Base-by-base conservation (phyloP, 1,140 invertebrate species). In the Copidosoma floridanum region DNA sequence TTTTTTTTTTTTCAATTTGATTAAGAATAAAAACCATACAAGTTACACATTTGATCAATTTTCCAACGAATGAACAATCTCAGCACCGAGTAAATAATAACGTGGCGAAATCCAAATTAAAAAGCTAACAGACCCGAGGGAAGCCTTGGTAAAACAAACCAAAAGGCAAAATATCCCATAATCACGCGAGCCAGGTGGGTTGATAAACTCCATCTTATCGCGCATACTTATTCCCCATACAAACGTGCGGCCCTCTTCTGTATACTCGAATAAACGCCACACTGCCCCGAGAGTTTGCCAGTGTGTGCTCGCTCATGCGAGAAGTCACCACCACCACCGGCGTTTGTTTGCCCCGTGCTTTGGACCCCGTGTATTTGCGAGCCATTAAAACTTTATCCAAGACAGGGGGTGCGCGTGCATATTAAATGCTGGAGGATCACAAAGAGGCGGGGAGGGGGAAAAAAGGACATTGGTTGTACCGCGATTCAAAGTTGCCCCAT, bases 381-480 rank as follows among this genome's bases (percentile, higher is more conserved):
- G 61, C 62, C 67, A 64, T 66, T 63, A 65, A 65, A 65, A 65
- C 60, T 65, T 63, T 63, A 63, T 51, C 37, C 18, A 47, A 47
- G 24, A 10, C 12, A 14, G 26, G 24, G 23, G 6, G 29, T 6
- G 7, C 10, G 18, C 5, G 40, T n/a, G 40, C 12, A 14, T 41
- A 6, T 6, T 41, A 41, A n/a, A 41, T 16, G 40, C 10, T 8
- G 32, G 32, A 35, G 32, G 6, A 35, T 35, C 7, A 35, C 32
- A 14, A 35, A n/a, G 24, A 24, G 5, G 23, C 4, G 18, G n/a
- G 8, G 27, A 50, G 14, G 16, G 20, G 3, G 10, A 47, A 14
- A 14, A 50, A 10, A n/a, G 2, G 23, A 47, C 12, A 14, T 5
- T 26, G 12, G 23, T 14, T 12, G 27, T 51, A 51, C 37, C 23